phyloP scores from a whole-genome alignment of 1,140 invertebrate genomes.

The Hyposmocoma kahamanoa region DNA sequence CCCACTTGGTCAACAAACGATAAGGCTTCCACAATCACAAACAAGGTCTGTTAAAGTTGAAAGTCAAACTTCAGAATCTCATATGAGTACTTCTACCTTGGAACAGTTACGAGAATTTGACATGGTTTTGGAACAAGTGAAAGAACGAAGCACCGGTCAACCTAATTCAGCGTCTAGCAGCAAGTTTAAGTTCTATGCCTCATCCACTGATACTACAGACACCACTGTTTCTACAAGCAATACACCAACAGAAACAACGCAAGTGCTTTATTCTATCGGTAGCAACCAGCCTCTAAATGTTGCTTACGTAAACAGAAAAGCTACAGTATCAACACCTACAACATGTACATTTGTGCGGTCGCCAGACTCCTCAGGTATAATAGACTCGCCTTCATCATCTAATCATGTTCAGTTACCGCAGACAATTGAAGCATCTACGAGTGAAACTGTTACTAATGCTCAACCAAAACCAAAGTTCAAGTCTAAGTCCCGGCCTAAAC shows the following conservation, averaged over 20 bases:
- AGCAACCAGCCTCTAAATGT: slow-evolving; percentile 62
- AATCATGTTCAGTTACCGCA: slow-evolving; percentile 48
- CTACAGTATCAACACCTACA: slow-evolving; percentile 36
- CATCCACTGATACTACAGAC: slow-evolving; percentile 41
- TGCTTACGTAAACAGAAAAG: slow-evolving; percentile 64
- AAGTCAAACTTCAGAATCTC: slow-evolving; percentile 57
- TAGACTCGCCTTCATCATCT: slow-evolving; percentile 58
- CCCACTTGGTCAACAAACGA: slow-evolving; percentile 57
- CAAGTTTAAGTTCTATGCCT: slow-evolving; percentile 33
- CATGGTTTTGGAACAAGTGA: slow-evolving; percentile 86
- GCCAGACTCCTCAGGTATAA: slow-evolving; percentile 56
- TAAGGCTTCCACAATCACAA: slow-evolving; percentile 62
- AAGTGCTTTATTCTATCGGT: slow-evolving; percentile 65
- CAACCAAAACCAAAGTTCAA: slow-evolving; percentile 63
- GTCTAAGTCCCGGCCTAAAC: slow-evolving; percentile 71
- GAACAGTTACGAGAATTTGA: slow-evolving; percentile 88
- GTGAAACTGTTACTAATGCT: slow-evolving; percentile 36
- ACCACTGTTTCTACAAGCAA: slow-evolving; percentile 23
- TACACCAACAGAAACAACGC: slow-evolving; percentile 39
- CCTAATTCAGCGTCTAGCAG: slow-evolving; percentile 31
- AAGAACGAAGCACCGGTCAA: slow-evolving; percentile 80
- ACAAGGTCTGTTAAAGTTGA: slow-evolving; percentile 45
- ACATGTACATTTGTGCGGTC: slow-evolving; percentile 48
- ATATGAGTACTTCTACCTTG: slow-evolving; percentile 76
- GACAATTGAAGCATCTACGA: slow-evolving; percentile 69